Evolutionary conservation across 2,888 invertebrate species (phyloP), one percentile per base, ranked within the genome.

Genomic region (Oligia strigilis): DNA sequence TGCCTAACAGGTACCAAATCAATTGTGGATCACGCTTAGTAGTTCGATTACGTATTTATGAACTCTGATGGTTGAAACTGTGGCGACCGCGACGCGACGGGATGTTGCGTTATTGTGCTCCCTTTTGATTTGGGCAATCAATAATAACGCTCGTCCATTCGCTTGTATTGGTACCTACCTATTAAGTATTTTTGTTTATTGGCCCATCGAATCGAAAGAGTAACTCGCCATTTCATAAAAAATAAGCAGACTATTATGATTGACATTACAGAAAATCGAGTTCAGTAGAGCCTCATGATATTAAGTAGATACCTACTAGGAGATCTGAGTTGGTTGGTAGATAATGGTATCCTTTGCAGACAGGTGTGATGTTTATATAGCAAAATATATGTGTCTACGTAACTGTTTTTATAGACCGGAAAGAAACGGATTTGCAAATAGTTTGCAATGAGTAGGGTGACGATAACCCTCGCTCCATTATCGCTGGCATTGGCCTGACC

Each of bases 401-500:
- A 67, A 66, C 80, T 85, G 87, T 83, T 86, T 71, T 83, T 80
- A 85, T 81, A 55, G 70, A 75, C 82, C 49, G 78, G 82, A 88
- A 84, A 82, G 86, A 86, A 88, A 89, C 87, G 88, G 87, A 90
- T 88, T 86, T 84, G 87, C 88, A 90, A 90, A 90, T 91, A 84
- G 83, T 80, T 71, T 69, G 78, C 69, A 86, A 83, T 89, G 86
- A 81, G 65, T 72, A 74, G 75, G 73, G 81, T 78, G 83, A 86
- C 87, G 92, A 92, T 93, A 93, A 93, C 93, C 94, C 92, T 85
- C 82, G 84, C 77, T 81, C 76, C 76, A 87, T 89, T 89, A 89
- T 88, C 87, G 81, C 85, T 88, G 94, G 89, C 94, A 94, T 95
- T 95, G 95, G 93, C 95, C 95, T 94, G 95, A 93, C 95, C 95